phyloP scores from a whole-genome alignment of 1,140 invertebrate species.

The Nasonia longicornis region DNA sequence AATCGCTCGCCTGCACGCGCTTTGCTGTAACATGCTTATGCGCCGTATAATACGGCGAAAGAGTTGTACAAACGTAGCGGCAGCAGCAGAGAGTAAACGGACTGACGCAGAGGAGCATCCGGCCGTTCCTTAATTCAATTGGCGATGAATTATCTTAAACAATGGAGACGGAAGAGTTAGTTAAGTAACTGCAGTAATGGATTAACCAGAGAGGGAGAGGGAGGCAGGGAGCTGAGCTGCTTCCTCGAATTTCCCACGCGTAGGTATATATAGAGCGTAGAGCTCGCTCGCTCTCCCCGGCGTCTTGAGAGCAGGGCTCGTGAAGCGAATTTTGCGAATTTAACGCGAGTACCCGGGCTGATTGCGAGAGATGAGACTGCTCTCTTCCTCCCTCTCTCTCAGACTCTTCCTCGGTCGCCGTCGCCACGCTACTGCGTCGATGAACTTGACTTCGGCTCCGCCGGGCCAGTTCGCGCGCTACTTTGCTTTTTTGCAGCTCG shows the following conservation, averaged over 20 bases:
- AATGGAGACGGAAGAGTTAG: constrained; percentile 43
- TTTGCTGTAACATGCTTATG: not conserved
- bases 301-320: not conserved
- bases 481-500: not conserved
- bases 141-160: constrained; percentile 46
- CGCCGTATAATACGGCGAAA: not conserved
- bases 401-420: too few relatives aligned
- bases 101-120: constrained; percentile 8
- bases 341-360: constrained; percentile 18
- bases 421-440: not conserved
- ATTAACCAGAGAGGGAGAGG: constrained; percentile 14
- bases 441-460: not conserved
- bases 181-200: constrained; percentile 45
- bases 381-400: not conserved
- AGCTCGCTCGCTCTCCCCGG: too few relatives aligned
- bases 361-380: constrained; percentile 18
- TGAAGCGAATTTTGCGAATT: constrained; percentile 33
- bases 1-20: not conserved
- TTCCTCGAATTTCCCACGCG: not conserved
- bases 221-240: not conserved
- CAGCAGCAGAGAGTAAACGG: not conserved
- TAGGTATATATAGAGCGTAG: not conserved
- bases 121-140: constrained; percentile 41
- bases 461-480: not conserved
- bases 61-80: not conserved